phyloP scores from a whole-genome alignment of 2,113 vertebrate genomes.

The Xenus cinereus region DNA sequence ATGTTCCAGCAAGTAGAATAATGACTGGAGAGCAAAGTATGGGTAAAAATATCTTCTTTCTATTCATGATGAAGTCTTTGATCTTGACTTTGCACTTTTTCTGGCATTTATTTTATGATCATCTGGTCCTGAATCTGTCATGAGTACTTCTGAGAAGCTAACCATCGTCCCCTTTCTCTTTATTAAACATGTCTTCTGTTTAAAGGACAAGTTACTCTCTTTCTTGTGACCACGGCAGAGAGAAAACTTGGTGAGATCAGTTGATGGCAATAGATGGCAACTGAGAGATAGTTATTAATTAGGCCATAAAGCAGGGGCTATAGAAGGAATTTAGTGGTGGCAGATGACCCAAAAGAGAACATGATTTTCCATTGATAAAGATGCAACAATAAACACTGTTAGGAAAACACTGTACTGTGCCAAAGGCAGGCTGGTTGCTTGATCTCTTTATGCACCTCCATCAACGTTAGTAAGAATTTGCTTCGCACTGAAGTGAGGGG shows the following conservation, averaged over 20 bases:
- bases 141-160: background rate
- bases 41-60: background rate
- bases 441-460: background rate
- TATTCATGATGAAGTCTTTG: constrained; percentile 7
- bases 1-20: constrained; percentile 9
- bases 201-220: background rate
- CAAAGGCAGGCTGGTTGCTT: background rate
- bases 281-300: background rate
- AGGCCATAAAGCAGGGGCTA: background rate
- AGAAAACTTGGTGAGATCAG: background rate
- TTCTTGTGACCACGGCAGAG: background rate
- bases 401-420: background rate
- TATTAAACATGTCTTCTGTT: background rate
- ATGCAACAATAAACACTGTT: background rate
- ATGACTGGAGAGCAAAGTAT: background rate
- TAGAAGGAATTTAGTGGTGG: background rate
- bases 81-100: constrained; percentile 6
- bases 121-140: background rate
- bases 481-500: background rate
- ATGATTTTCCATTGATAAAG: background rate
- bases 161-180: background rate
- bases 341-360: background rate
- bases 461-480: background rate
- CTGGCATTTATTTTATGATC: background rate
- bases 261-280: background rate